These are phyloP conservation scores for Malurus alboscapulatus DNA, from an alignment of 2,113 vertebrate species.

Conservation along the genomic window DNA sequence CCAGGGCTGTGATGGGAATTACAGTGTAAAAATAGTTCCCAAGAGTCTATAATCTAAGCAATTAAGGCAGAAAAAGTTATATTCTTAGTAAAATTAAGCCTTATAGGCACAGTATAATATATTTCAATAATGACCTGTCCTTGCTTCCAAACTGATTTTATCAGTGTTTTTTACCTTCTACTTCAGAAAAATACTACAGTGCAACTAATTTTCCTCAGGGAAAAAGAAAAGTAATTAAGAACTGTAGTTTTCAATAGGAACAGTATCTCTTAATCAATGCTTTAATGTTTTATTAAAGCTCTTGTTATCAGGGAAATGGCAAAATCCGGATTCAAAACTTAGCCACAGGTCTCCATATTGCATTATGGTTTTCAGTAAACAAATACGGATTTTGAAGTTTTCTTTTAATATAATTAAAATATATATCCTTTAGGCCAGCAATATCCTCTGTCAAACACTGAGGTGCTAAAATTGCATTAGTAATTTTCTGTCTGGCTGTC, in stretches of 20 bases:
- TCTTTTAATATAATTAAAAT: background rate
- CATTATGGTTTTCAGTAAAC: background rate
- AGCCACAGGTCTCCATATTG: background rate
- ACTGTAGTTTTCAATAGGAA: background rate
- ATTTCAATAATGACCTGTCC: background rate
- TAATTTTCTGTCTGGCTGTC: background rate
- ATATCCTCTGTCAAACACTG: background rate
- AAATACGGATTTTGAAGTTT: background rate
- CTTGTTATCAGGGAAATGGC: background rate
- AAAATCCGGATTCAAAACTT: background rate
- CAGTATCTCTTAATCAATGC: background rate
- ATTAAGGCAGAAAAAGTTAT: background rate
- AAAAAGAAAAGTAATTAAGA: background rate
- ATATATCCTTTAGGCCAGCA: background rate
- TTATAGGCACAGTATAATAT: background rate
- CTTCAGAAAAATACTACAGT: background rate
- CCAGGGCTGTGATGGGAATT: background rate
- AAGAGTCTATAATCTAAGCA: background rate
- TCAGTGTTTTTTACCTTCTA: background rate
- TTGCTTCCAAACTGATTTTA: background rate
- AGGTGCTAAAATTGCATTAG: background rate
- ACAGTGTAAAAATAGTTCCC: background rate
- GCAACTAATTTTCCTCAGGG: background rate
- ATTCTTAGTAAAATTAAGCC: background rate
- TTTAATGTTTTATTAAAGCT: background rate